These are phyloP conservation scores for Chelonus insularis DNA, from an alignment of 1,140 invertebrate species.

Conservation along the genomic window DNA sequence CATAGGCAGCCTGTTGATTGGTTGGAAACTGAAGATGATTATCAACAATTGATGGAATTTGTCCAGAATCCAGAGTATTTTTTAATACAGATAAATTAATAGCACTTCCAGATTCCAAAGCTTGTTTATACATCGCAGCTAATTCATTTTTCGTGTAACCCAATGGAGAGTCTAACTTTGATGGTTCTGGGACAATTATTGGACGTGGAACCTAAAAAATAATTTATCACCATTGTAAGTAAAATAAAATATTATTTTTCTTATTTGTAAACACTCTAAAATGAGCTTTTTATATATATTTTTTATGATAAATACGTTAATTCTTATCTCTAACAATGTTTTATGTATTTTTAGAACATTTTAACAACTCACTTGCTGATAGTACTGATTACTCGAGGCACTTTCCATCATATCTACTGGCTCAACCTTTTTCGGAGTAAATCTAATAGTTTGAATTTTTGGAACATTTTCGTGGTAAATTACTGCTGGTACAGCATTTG, in stretches of 20 bases:
- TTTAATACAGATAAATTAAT: conserved; percentile 35
- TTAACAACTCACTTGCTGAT: too few species aligned
- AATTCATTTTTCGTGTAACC: conserved; percentile 37
- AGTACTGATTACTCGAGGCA: background rate
- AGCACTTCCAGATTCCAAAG: conserved; percentile 38
- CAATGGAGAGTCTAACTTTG: conserved; percentile 14
- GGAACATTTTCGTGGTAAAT: background rate
- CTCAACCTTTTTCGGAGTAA: too few species aligned
- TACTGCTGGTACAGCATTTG: conserved; percentile 3
- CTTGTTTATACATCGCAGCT: conserved; percentile 40
- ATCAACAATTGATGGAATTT: conserved; percentile 27
- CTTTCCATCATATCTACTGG: background rate
- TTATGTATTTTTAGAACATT: too few species aligned
- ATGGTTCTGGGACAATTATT: conserved; percentile 2
- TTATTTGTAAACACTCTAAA: too few species aligned
- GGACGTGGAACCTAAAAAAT: conserved; percentile 16
- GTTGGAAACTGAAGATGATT: conserved; percentile 31
- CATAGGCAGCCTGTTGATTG: conserved; percentile 29
- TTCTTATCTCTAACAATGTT: too few species aligned
- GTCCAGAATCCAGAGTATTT: conserved; percentile 32
- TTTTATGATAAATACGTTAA: too few species aligned
- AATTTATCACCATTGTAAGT: conserved; percentile 1
- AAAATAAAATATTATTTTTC: too few species aligned
- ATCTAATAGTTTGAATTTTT: too few species aligned
- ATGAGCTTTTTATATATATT: too few species aligned